Conservation (phyloP, 2,888 invertebrate species). For the Tenodera sinensis region DNA sequence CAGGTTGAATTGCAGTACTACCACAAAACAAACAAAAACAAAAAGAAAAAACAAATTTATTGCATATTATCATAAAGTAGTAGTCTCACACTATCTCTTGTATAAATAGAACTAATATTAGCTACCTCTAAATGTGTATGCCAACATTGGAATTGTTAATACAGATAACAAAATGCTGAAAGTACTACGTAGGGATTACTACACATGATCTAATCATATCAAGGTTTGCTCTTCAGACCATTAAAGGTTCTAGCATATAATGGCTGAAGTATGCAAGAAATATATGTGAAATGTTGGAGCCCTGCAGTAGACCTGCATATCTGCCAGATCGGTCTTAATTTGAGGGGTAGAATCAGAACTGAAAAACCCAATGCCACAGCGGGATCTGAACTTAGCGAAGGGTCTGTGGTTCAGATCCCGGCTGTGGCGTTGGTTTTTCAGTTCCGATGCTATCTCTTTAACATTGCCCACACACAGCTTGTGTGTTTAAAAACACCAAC, state of each 20-base stretch:
- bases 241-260: background rate
- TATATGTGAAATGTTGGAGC: background rate
- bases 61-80: background rate
- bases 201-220: background rate
- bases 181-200: background rate
- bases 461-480: no score
- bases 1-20: background rate
- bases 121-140: constrained; percentile 5
- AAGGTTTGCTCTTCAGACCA: background rate
- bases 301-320: background rate
- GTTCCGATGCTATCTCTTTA: no score
- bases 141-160: constrained; percentile 12
- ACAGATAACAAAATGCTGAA: background rate
- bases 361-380: no score
- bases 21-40: no score
- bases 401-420: no score
- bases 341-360: no score
- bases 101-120: background rate
- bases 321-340: background rate
- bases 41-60: background rate
- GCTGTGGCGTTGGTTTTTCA: no score
- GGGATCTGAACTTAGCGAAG: no score
- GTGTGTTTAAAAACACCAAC: no score
- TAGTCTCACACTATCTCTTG: background rate
- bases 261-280: background rate